Evolutionary conservation across 2,888 invertebrate species (phyloP).

Genomic region (Diarsia mendica): DNA sequence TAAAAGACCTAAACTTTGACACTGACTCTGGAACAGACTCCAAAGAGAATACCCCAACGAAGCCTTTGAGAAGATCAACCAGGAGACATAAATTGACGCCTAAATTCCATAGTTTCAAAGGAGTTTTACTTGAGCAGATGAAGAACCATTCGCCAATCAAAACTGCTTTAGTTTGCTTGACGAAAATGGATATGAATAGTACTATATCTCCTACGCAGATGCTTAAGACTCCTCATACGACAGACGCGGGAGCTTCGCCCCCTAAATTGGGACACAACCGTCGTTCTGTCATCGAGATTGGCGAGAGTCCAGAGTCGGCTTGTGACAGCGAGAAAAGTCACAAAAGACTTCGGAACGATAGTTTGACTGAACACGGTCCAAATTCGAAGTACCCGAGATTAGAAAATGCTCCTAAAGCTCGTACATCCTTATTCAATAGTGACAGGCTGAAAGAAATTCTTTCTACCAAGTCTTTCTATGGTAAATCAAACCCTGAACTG

Average conservation of each 20-base stretch:
- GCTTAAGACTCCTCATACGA: slow-evolving; percentile 84
- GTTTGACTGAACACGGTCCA: slow-evolving; percentile 78
- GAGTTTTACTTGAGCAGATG: slow-evolving; percentile 82
- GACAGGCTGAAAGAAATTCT: slow-evolving; percentile 87
- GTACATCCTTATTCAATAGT: slow-evolving; percentile 85
- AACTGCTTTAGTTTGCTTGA: slow-evolving; percentile 78
- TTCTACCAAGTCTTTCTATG: slow-evolving; percentile 90
- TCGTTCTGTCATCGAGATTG: slow-evolving; percentile 79
- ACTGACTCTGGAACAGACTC: slow-evolving; percentile 86
- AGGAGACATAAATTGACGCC: slow-evolving; percentile 80
- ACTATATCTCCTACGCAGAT: slow-evolving; percentile 84
- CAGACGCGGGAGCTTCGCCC: slow-evolving; percentile 80
- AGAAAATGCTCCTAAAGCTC: slow-evolving; percentile 84
- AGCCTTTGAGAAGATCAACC: slow-evolving; percentile 75
- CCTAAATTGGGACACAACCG: slow-evolving; percentile 84
- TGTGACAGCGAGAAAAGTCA: slow-evolving; percentile 83
- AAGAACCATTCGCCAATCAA: slow-evolving; percentile 81
- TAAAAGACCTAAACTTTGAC: slow-evolving; percentile 88
- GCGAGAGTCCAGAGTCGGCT: slow-evolving; percentile 83
- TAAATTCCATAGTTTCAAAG: slow-evolving; percentile 83
- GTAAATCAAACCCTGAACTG: slow-evolving; percentile 85
- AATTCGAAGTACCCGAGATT: slow-evolving; percentile 81
- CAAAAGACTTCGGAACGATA: slow-evolving; percentile 83
- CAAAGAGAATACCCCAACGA: slow-evolving; percentile 87
- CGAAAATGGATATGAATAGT: slow-evolving; percentile 82